These are phyloP conservation scores for Pyrochroa serraticornis DNA, from an alignment of 2,888 invertebrate species.

Conservation along the genomic window DNA sequence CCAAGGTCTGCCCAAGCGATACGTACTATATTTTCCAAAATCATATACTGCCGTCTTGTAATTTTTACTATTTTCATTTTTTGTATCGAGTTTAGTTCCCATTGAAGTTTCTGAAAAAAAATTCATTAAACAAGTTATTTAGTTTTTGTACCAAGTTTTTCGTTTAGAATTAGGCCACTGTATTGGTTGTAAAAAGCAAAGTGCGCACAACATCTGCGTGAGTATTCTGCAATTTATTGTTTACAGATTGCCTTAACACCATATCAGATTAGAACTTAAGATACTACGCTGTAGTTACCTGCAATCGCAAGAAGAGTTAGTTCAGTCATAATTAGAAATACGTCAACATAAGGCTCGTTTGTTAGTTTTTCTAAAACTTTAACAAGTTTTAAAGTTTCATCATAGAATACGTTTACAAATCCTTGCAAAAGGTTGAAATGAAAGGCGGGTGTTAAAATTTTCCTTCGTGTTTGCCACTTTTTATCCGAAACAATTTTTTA, in stretches of 20 bases:
- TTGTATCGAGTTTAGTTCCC: conserved; percentile 19
- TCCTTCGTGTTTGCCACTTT: conserved; percentile 36
- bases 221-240: no score
- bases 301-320: conserved; percentile 22
- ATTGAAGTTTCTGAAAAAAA: conserved; percentile 29
- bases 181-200: no score
- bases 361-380: conserved; percentile 17
- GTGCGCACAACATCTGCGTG: no score
- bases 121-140: neutral
- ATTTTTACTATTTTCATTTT: neutral
- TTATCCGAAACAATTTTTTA: neutral
- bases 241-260: no score
- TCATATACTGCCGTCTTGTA: conserved; percentile 32
- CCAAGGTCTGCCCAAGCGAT: conserved; percentile 29
- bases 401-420: conserved; percentile 34
- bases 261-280: no score
- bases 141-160: no score
- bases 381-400: conserved; percentile 33
- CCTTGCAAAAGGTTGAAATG: conserved; percentile 37
- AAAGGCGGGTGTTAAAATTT: conserved; percentile 38
- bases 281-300: no score
- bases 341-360: conserved; percentile 15
- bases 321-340: conserved; percentile 32
- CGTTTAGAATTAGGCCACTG: no score
- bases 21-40: conserved; percentile 17